A percentile compares a stretch with the other conserved stretches of the same genome.
Evolutionary conservation across 1,140 invertebrate genomes (phyloP).

Genomic region (Drosophila suzukii): DNA sequence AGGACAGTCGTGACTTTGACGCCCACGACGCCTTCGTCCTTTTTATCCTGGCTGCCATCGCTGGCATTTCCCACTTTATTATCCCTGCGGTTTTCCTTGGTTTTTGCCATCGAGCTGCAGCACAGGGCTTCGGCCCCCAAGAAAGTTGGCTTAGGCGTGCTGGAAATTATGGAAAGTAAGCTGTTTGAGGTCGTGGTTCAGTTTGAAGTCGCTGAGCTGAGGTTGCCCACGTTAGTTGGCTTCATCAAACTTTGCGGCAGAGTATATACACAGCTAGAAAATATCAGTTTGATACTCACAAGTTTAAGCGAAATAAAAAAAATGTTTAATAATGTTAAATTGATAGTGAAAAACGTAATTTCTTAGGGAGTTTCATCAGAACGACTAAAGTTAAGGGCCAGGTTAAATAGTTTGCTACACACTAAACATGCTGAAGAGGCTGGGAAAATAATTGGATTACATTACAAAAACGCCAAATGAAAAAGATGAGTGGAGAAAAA

Average conservation of each 20-base stretch:
- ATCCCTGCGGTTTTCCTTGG: constrained; percentile 71
- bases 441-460: constrained; percentile 39
- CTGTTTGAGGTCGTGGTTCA: constrained; percentile 44
- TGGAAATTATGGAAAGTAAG: constrained; percentile 75
- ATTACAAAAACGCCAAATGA: constrained; percentile 38
- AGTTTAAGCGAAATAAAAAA: neutral
- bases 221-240: constrained; percentile 47
- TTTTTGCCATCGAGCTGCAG: constrained; percentile 54
- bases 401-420: constrained; percentile 8
- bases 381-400: neutral
- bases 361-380: too few species aligned
- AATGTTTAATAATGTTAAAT: neutral
- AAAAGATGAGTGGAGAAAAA: constrained; percentile 21
- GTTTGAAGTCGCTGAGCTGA: constrained; percentile 11
- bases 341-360: neutral
- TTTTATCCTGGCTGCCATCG: constrained; percentile 26
- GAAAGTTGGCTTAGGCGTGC: constrained; percentile 66
- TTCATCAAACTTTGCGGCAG: constrained; percentile 34
- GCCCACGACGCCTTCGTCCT: constrained; percentile 28
- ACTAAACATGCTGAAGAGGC: constrained; percentile 26
- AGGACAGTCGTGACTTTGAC: constrained; percentile 57
- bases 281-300: neutral
- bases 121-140: constrained; percentile 3
- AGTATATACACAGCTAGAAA: neutral
- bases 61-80: constrained; percentile 67